Base-by-base conservation (phyloP, 2,888 invertebrate species). In the Ectemnius continuus region DNA sequence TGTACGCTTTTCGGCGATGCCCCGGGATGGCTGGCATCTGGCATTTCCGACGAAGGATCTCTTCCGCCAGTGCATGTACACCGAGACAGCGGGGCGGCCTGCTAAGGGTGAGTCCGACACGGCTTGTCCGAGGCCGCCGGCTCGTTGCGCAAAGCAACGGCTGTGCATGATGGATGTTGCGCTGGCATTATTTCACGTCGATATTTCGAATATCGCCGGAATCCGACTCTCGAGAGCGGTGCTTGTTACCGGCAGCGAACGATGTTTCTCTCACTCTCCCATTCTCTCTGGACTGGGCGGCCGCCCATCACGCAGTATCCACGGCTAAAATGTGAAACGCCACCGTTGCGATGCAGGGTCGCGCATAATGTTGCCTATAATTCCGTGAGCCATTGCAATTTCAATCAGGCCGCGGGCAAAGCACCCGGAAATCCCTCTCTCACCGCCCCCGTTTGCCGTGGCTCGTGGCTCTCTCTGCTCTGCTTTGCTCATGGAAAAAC, bases 151-250 rank as follows among this genome's bases (percentile, higher is more conserved):
- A 67, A 76, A 70, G 73, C 77, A 67, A 67, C 76, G 75, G 73
- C 73, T 79, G 77, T 78, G 73, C 78, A 84, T 82, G 86, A 86
- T 86, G 80, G 84, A 86, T 86, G 84, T 81, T 81, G 70, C 73
- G 73, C 62, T 70, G 66, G 67, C 75, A 80, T 84, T 81, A 82
- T 78, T 82, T 76, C 77, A 64, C 78, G 75, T 78, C 81, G 75
- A 81, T 81, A 79, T 81, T 76, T 75, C 75, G 76, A 67, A 81
- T 71, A 75, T 77, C 70, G 67, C 56, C 58, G 48, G 36, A 64
- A 48, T 61, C 69, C 47, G 61, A 72, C 69, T 11, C 57, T 45
- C 56, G 57, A 36, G 36, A 36, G 36, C 36, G 36, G 36, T 45
- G 48, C 69, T 76, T 46, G 63, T 71, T 75, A 68, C 20, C 62